Conservation (phyloP, 2,888 invertebrate species). For the Vanessa cardui region DNA sequence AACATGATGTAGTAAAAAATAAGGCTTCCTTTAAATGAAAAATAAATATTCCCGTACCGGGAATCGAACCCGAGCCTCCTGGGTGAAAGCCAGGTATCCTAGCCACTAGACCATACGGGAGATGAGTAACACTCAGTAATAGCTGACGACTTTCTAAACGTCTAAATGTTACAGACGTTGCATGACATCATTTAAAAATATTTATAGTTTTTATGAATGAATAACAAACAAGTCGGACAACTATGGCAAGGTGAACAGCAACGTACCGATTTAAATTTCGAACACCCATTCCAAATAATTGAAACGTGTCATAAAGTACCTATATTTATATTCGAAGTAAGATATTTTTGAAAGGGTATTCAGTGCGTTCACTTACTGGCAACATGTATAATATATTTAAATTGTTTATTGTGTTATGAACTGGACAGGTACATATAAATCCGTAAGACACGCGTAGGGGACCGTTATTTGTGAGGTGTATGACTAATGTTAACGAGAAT, state of each 20-base stretch:
- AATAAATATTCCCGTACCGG: conserved; percentile 84
- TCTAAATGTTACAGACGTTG: no score
- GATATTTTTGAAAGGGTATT: no score
- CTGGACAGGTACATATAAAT: no score
- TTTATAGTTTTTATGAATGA: neutral
- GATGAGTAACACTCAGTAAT: neutral
- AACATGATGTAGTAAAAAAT: neutral
- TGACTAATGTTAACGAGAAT: conserved; percentile 12
- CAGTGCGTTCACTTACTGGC: no score
- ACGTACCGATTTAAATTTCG: neutral
- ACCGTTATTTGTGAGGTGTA: conserved; percentile 3
- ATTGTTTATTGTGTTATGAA: no score
- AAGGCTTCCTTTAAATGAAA: neutral
- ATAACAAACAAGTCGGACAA: neutral
- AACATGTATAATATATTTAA: no score
- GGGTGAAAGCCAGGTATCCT: conserved; percentile 89
- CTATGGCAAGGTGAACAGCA: no score
- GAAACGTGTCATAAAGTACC: neutral
- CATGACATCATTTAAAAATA: neutral
- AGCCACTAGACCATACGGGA: conserved; percentile 87
- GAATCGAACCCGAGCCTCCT: conserved; percentile 90
- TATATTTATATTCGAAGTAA: neutral
- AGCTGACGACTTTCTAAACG: no score
- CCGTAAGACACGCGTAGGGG: neutral
- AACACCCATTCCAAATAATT: neutral